These are phyloP conservation scores for Parapsyche elsis DNA, from an alignment of 1,140 invertebrate species.

Conservation along the genomic window DNA sequence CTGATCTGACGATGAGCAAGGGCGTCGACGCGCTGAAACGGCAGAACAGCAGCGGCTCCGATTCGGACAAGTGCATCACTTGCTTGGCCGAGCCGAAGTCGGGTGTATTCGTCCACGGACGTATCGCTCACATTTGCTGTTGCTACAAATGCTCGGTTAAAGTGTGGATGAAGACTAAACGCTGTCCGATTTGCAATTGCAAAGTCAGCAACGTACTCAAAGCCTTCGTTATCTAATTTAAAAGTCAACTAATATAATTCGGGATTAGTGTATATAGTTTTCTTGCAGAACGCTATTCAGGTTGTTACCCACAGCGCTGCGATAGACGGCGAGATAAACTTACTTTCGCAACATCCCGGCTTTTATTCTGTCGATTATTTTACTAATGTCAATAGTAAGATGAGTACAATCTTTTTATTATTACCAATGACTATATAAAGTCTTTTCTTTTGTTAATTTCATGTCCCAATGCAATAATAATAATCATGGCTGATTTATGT, in stretches of 20 bases:
- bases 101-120: constrained; percentile 74
- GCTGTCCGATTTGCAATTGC: constrained; percentile 75
- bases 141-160: constrained; percentile 76
- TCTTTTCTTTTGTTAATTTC: too few species aligned
- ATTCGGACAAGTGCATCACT: constrained; percentile 69
- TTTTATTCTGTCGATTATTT: too few species aligned
- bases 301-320: constrained; percentile 54
- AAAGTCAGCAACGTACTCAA: constrained; percentile 74
- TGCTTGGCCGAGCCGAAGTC: constrained; percentile 72
- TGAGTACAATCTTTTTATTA: too few species aligned
- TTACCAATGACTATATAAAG: too few species aligned
- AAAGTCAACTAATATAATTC: background rate
- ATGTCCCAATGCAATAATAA: too few species aligned
- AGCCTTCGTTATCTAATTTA: constrained; percentile 65
- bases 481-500: too few species aligned
- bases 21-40: background rate
- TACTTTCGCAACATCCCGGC: background rate
- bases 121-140: constrained; percentile 73
- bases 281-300: constrained; percentile 45
- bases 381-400: too few species aligned
- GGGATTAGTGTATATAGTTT: background rate
- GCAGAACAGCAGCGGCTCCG: constrained; percentile 28
- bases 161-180: constrained; percentile 70
- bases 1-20: background rate
- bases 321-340: background rate